These are phyloP conservation scores for Pseudocheirus occidentalis DNA, from an alignment of 2,797 vertebrate species.

Conservation along the genomic window DNA sequence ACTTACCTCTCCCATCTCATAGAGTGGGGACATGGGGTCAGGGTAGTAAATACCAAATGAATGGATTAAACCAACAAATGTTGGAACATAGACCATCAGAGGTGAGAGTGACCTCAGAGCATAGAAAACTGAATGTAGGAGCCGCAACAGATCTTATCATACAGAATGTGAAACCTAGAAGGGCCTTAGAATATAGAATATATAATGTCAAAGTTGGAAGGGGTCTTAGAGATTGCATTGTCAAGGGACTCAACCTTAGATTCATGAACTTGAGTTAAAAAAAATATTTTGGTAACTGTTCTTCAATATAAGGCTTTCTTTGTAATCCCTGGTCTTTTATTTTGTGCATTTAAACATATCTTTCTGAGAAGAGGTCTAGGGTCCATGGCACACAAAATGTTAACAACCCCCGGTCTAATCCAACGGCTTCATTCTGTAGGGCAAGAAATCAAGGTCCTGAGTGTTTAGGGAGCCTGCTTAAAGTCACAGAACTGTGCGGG, in stretches of 20 bases:
- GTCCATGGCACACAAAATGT: background rate
- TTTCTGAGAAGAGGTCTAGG: background rate
- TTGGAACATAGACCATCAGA: background rate
- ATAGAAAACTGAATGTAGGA: background rate
- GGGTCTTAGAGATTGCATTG: background rate
- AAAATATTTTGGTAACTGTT: background rate
- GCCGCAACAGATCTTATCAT: background rate
- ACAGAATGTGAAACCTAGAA: background rate
- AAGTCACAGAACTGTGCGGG: background rate
- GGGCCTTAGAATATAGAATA: background rate
- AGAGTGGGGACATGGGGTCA: background rate
- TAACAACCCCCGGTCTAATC: background rate
- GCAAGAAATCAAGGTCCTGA: background rate
- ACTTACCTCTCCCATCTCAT: background rate
- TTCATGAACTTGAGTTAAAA: background rate
- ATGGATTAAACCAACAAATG: background rate
- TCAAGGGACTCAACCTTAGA: background rate
- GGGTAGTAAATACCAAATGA: background rate
- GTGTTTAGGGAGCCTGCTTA: background rate
- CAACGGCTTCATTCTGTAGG: background rate
- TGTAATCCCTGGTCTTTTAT: background rate
- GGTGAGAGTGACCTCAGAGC: background rate
- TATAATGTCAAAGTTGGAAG: background rate
- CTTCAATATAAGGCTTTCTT: background rate
- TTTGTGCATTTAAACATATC: background rate